Base-by-base conservation (phyloP, 2,888 invertebrate species). In the Cerceris rybyensis region DNA sequence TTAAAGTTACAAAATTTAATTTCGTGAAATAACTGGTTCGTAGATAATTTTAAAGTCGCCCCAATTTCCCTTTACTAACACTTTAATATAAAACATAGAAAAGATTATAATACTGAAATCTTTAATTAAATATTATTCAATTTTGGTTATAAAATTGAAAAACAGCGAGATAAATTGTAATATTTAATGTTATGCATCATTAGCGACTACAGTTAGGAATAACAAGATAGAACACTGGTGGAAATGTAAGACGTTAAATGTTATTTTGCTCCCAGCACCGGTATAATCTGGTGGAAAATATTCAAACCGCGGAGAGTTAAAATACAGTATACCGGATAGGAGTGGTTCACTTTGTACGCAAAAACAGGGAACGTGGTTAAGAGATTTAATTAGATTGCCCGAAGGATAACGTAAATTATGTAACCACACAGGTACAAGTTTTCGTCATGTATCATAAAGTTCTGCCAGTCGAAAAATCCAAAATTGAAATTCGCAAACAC, bases 381-480 rank as follows among this genome's bases (percentile, higher is more conserved):
- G 50, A 46, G 57, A 65, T 77, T 65, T 74, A 77, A 77, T 77
- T 77, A 70, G 64, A 65, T 70, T 57, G 63, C 49, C 54, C 13
- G 50, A 69, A 65, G 46, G 14, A 55, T 13, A 14, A 39, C 16
- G 46, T 61, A 69, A 69, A 65, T 61, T 60, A 65, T 52, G 57
- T 61, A 65, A 66, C 43, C 71, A 42, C 42, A 16, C 46, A 9
- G 49, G 16, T 66, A 17, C 16, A 52, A 46, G 59, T 16, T 52
- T 60, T 8, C 57, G 43, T 13, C n/a, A 17, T 54, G 57, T 14
- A 43, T 6, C 49, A 17, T 43, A 42, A 70, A 70, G 64, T 57
- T 41, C 28, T 28, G 2, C 28, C 16, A 16, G 50, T 7, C 13
- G 6, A 7, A n/a, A n/a, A 13, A 50, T 13, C 50, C 13, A 50